Base-by-base conservation (phyloP, 2,113 vertebrate genomes). In the Jaculus jaculus region DNA sequence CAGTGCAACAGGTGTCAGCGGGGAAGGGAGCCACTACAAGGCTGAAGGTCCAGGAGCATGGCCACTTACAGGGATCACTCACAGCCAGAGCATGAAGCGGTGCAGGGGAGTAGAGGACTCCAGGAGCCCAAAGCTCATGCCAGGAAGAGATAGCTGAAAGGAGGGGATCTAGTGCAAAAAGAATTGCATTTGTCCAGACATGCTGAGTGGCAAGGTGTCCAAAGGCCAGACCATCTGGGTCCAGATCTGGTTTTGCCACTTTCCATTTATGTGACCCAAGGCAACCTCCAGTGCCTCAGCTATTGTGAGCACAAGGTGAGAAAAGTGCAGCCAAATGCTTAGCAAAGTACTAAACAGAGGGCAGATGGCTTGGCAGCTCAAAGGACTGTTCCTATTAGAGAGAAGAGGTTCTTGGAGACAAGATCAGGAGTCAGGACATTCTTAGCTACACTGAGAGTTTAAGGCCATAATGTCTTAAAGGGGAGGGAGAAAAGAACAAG, bases 221-320 rank as follows among this genome's bases (percentile, higher is more conserved):
- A 71, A 51, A 58, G 47, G 65, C 47, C 2, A 92, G 92, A 71
- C 79, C 79, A 74, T 61, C 42, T 68, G 86, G 75, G 77, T 54
- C 26, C 13, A 47, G 71, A n/a, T 61, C 66, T 85, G 92, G 82
- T 65, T 92, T 51, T 92, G 66, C 71, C 34, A 75, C 72, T 88
- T 63, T 26, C 78, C 47, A 90, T 51, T 72, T 84, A 85, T 11
- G 58, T 84, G 93, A 87, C 89, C 91, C 54, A 1, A 65, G 58
- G 69, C 51, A 83, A 90, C 65, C 79, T 81, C 60, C 66, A 47
- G 65, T 1, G 12, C 79, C 86, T 66, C 42, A 12, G 69, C 85
- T 30, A 39, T 3, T 68, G 28, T 30, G 66, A 69, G 26, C 72
- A 34, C 5, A 72, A 80, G 21, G 0, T 28, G 54, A 71, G 83